Evolutionary conservation across 2,888 invertebrate species (phyloP).

Genomic region (Hybos culiciformis): DNA sequence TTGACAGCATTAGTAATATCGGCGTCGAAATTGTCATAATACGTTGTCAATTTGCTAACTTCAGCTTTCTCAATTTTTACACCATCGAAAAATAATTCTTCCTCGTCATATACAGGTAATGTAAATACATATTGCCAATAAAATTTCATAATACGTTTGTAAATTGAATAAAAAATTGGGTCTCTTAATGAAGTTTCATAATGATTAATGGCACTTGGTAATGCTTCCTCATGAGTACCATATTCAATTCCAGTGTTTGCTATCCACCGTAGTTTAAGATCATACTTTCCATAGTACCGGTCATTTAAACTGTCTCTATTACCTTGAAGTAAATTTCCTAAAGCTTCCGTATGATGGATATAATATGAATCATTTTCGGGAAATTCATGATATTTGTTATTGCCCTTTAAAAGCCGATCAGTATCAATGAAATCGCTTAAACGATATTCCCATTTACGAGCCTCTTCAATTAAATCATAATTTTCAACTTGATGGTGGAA

Average conservation of each 20-base stretch:
- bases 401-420: conserved; percentile 37
- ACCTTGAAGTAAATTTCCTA: conserved; percentile 43
- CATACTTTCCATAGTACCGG: conserved; percentile 26
- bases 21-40: conserved; percentile 49
- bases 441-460: conserved; percentile 42
- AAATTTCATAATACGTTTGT: conserved; percentile 45
- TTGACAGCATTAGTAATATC: conserved; percentile 39
- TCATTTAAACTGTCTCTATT: conserved; percentile 34
- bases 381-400: conserved; percentile 24
- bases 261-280: conserved; percentile 16
- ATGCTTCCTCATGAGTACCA: conserved; percentile 20
- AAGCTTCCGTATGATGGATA: too few relatives aligned
- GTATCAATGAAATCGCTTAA: conserved; percentile 45
- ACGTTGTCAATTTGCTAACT: conserved; percentile 51
- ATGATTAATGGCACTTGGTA: conserved; percentile 51
- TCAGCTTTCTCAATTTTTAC: conserved; percentile 49
- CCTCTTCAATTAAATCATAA: conserved; percentile 26
- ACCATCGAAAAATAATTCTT: conserved; percentile 46
- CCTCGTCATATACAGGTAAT: conserved; percentile 45
- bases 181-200: conserved; percentile 55
- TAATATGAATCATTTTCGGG: conserved; percentile 17
- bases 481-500: conserved; percentile 33
- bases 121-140: conserved; percentile 46
- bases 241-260: conserved; percentile 36
- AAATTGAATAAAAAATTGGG: conserved; percentile 55